Percentiles rank a stretch among this genome's conserved stretches.
phyloP scores from a whole-genome alignment of 64 coral and sea anemone genomes.

The Dendrophyllia cribrosa region DNA sequence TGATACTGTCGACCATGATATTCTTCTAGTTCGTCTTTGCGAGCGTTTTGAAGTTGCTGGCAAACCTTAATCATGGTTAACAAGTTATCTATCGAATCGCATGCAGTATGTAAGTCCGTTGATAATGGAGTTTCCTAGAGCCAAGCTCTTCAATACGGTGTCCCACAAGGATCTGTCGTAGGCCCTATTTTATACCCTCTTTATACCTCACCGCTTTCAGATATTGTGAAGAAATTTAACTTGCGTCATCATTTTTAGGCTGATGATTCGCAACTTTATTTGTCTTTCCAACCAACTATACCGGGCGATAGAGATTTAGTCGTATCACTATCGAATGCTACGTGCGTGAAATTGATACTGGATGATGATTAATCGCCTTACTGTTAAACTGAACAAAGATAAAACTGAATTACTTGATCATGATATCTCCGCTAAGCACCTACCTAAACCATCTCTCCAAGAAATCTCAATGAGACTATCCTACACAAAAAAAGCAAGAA shows the following conservation, averaged over 20 bases:
- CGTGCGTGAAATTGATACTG: conserved; percentile 16
- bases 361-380: conserved; percentile 16
- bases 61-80: conserved; percentile 9
- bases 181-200: background rate
- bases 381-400: conserved; percentile 9
- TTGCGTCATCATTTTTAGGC: conserved; percentile 22
- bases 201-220: conserved; percentile 1
- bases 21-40: conserved; percentile 3
- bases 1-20: conserved; percentile 25
- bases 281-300: conserved; percentile 33
- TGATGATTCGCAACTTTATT: conserved; percentile 45
- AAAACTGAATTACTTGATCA: conserved; percentile 13
- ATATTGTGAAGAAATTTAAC: conserved; percentile 24
- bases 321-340: background rate
- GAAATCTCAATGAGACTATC: conserved; percentile 2
- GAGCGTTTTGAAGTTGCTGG: conserved; percentile 7
- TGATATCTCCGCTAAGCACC: conserved; percentile 8
- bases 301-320: background rate
- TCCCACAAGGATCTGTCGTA: conserved; percentile 45
- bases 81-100: background rate
- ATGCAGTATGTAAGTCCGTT: conserved; percentile 19
- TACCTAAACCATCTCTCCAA: conserved; percentile 1
- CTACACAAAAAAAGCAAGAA: background rate
- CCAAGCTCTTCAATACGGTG: conserved; percentile 12
- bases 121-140: background rate